Evolutionary conservation across 2,888 invertebrate species (phyloP).

Genomic region (Lasioglossum malachurum): DNA sequence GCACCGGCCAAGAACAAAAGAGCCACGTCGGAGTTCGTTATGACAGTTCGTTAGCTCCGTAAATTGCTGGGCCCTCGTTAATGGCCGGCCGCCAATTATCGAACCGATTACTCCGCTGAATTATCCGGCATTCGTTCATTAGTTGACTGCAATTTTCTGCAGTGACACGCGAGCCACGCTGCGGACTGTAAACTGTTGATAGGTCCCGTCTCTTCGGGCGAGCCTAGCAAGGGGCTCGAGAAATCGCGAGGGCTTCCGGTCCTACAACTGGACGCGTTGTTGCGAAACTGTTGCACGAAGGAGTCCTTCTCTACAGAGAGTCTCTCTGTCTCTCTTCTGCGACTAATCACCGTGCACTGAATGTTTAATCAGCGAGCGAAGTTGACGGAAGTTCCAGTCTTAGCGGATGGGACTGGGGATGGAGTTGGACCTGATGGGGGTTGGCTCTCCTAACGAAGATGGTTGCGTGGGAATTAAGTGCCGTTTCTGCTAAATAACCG

Average conservation of each 20-base stretch:
- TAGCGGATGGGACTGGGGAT: neutral
- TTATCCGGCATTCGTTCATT: constrained; percentile 69
- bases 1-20: constrained; percentile 69
- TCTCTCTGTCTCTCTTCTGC: neutral
- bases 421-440: neutral
- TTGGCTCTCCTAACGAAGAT: neutral
- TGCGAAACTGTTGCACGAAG: neutral
- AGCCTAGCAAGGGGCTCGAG: neutral
- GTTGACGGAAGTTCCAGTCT: neutral
- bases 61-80: constrained; percentile 71
- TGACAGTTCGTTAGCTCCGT: constrained; percentile 73
- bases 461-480: constrained; percentile 2
- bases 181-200: constrained; percentile 39
- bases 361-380: neutral
- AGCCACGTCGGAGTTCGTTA: constrained; percentile 66
- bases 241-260: neutral
- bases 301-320: neutral
- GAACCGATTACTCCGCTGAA: constrained; percentile 70
- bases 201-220: neutral
- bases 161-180: constrained; percentile 28
- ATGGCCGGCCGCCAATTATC: constrained; percentile 72
- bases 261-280: neutral
- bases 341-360: constrained; percentile 8
- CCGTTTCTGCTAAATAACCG: neutral
- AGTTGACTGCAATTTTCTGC: constrained; percentile 66